A percentile compares a stretch with the other conserved stretches of the same genome.
phyloP scores from a whole-genome alignment of 2,888 invertebrate genomes.

The Cantharis nigra region DNA sequence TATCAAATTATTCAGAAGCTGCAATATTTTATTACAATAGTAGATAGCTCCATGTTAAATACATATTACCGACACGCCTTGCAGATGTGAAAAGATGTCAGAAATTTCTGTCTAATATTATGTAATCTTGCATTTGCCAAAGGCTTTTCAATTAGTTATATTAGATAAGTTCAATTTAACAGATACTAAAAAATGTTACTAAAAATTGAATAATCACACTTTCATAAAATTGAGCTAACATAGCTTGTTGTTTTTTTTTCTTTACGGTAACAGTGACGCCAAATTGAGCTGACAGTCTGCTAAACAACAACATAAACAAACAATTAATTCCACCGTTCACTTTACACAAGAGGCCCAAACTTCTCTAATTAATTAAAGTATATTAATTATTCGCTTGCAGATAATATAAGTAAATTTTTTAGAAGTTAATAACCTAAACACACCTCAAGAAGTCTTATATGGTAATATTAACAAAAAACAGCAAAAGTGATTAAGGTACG shows the following conservation, averaged over 20 bases:
- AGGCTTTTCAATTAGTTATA: not conserved
- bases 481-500: no score
- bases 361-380: not conserved
- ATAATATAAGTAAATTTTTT: no score
- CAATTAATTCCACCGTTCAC: not conserved
- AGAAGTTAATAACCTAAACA: no score
- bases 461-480: no score
- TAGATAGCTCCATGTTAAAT: constrained; percentile 36
- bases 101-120: not conserved
- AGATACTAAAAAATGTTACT: not conserved
- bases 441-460: no score
- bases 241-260: not conserved
- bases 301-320: not conserved
- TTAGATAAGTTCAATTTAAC: not conserved
- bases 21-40: constrained; percentile 39
- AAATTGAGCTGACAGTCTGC: not conserved
- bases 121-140: not conserved
- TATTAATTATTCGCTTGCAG: no score
- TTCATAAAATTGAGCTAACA: not conserved
- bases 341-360: not conserved
- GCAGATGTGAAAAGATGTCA: constrained; percentile 25
- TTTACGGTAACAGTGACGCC: not conserved
- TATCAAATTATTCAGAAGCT: constrained; percentile 43
- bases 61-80: constrained; percentile 15
- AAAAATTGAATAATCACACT: not conserved